Evolutionary conservation across 2,888 invertebrate genomes (phyloP).

Genomic region (Apodemia zela): DNA sequence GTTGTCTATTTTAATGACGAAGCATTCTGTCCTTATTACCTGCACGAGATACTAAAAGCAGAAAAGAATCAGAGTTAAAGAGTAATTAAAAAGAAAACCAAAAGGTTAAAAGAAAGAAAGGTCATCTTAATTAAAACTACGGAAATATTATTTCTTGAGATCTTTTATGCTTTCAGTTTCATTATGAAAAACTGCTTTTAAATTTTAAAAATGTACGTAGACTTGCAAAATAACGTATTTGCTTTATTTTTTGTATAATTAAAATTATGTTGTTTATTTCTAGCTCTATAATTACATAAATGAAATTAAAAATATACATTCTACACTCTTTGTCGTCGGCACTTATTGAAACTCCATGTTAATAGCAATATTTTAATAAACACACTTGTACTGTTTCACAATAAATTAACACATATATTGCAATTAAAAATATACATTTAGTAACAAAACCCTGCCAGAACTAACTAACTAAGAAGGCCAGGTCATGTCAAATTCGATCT

Average conservation of each 20-base stretch:
- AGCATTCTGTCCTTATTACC: background rate
- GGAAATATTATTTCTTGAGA: conserved; percentile 13
- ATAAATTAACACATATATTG: no score
- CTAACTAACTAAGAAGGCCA: no score
- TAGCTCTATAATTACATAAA: background rate
- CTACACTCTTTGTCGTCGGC: no score
- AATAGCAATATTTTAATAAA: no score
- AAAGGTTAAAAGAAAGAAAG: conserved; percentile 13
- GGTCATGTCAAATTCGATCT: no score
- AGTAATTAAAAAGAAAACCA: conserved; percentile 8
- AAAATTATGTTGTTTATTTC: background rate
- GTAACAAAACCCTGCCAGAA: no score
- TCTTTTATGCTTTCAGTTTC: conserved; percentile 15
- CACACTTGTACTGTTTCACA: no score
- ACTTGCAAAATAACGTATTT: conserved; percentile 6
- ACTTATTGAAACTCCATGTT: no score
- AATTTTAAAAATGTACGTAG: conserved; percentile 9
- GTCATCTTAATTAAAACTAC: conserved; percentile 11
- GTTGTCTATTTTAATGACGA: background rate
- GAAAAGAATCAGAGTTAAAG: conserved; percentile 1
- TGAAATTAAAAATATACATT: background rate
- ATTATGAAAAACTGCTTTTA: conserved; percentile 14
- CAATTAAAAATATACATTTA: no score
- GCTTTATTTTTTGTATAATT: background rate
- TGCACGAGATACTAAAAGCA: background rate